phyloP scores from a whole-genome alignment of 2,888 invertebrate genomes.

The Frankliniella intonsa region DNA sequence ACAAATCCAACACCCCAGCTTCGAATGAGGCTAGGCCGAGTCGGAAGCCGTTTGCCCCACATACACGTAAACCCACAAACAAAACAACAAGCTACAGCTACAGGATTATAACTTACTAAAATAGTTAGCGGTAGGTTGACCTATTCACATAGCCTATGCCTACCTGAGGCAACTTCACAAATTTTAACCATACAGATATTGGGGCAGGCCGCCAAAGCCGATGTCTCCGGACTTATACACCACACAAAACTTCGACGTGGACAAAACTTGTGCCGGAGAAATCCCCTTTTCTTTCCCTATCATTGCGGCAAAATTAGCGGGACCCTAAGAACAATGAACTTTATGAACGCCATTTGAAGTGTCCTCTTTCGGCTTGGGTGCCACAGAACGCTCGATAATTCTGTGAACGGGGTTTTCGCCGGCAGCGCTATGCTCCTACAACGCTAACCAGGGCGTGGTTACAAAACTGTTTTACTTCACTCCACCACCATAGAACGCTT shows the following conservation, averaged over 20 bases:
- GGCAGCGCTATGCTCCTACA: constrained; percentile 27
- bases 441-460: constrained; percentile 33
- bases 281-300: not conserved
- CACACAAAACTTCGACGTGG: not conserved
- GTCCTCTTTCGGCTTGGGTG: constrained; percentile 50
- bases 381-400: constrained; percentile 46
- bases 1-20: constrained; percentile 6
- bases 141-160: constrained; percentile 22
- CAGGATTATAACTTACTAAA: not conserved
- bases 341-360: constrained; percentile 54
- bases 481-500: constrained; percentile 38
- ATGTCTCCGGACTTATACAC: not conserved
- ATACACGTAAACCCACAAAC: not conserved
- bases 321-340: constrained; percentile 53
- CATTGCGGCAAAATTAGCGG: constrained; percentile 16
- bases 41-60: not conserved
- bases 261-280: not conserved
- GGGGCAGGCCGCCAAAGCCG: constrained; percentile 22
- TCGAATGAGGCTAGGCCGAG: constrained; percentile 8
- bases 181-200: constrained; percentile 20
- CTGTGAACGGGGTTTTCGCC: constrained; percentile 36
- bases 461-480: constrained; percentile 35
- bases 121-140: not conserved
- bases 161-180: constrained; percentile 22
- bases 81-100: not conserved